phyloP scores from a whole-genome alignment of 2,888 invertebrate genomes.

The Drosophila kanekoi region DNA sequence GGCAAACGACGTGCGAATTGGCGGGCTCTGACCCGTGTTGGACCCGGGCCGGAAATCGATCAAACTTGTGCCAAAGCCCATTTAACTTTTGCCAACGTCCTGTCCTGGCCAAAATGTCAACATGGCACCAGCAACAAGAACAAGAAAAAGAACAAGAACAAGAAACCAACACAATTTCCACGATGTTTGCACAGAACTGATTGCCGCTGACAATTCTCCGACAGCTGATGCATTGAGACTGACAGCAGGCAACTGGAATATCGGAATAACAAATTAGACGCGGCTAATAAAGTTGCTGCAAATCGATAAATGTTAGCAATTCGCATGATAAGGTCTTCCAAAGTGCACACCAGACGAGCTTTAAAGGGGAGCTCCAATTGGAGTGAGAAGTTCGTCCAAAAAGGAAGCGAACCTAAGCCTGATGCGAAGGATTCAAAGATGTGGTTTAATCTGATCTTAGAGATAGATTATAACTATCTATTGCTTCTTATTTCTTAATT shows the following conservation, averaged over 20 bases:
- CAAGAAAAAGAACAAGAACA: neutral
- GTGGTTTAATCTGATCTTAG: no score
- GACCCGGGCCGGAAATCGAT: conserved; percentile 58
- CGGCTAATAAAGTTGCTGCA: conserved; percentile 27
- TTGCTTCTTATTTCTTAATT: no score
- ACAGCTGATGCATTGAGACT: conserved; percentile 29
- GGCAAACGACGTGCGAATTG: conserved; percentile 2
- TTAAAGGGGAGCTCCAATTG: no score
- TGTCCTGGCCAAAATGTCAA: conserved; percentile 61
- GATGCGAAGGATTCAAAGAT: no score
- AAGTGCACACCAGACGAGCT: no score
- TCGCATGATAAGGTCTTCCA: no score
- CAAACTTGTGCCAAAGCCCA: conserved; percentile 70
- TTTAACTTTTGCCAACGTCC: conserved; percentile 60
- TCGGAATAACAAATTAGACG: conserved; percentile 14
- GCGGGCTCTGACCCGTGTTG: neutral
- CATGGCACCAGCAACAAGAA: conserved; percentile 26
- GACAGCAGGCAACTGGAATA: conserved; percentile 13
- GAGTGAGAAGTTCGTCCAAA: no score
- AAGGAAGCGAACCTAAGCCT: no score
- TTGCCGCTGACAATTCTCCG: conserved; percentile 42
- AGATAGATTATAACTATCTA: no score
- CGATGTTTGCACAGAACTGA: conserved; percentile 64
- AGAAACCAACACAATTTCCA: conserved; percentile 52
- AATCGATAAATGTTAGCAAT: conserved; percentile 26